Evolutionary conservation across 1,140 invertebrate species (phyloP), one percentile per base, ranked within the genome.

Genomic region (Trichonephila inaurata): DNA sequence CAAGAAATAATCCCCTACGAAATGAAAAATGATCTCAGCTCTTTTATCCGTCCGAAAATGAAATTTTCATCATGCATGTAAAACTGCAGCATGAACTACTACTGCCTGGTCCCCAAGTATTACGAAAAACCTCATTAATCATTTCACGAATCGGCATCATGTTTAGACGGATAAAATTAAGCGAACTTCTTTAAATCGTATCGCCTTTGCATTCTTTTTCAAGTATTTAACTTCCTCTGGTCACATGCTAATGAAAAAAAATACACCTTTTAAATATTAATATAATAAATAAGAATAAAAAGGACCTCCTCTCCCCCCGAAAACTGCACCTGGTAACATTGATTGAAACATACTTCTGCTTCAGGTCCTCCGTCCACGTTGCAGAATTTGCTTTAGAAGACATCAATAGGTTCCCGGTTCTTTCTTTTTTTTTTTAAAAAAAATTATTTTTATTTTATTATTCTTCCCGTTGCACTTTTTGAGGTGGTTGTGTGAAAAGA

Each of bases 291-390:
- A 40, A 61, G 51, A 61, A 61, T 33, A 66, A 72, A 89, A 89
- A 66, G 21, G n/a, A 62, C 40, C 40, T n/a, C 28, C 33, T 16
- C 62, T 18, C 28, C 44, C 51, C 0, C 16, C 28, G 28, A 61
- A 77, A 82, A 60, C 77, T 81, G 72, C 91, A 92, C 91, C 91
- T 92, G 91, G 91, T 83, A 92, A 87, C 82, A 92, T 87, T 92
- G 91, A 92, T 92, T 92, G 91, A 92, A 92, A 93, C 89, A 91
- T 81, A 88, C 92, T 93, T 82, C 89, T 69, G 92, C 92, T 88
- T 89, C 85, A 89, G 7, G 86, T 88, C 92, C n/a, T 82, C 61
- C 66, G 61, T 33, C 72, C 21, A 51, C n/a, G 40, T 16, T 5
- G 33, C 8, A 69, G 62, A 72, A 72, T 64, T 91, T 64, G 61